These are phyloP conservation scores for Prolemur simus DNA, from an alignment of 2,113 vertebrate genomes.

Conservation along the genomic window DNA sequence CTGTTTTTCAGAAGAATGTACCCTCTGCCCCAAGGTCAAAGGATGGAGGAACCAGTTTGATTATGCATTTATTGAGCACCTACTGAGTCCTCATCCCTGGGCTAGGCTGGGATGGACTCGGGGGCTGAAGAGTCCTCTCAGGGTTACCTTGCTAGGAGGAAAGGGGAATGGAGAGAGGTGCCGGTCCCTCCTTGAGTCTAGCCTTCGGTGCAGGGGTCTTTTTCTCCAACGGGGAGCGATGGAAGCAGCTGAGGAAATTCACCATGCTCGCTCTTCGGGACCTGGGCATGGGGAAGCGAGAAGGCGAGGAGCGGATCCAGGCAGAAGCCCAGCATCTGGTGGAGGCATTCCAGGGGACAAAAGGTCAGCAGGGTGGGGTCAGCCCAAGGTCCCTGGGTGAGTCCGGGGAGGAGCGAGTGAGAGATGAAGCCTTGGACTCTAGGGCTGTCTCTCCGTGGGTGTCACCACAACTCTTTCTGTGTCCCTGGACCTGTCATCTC, in stretches of 20 bases:
- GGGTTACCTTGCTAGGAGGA: background rate
- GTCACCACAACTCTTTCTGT: background rate
- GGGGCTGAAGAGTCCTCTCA: background rate
- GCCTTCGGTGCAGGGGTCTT: conserved; percentile 57
- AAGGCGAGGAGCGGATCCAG: conserved; percentile 80
- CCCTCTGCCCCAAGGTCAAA: background rate
- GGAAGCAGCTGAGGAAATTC: conserved; percentile 77
- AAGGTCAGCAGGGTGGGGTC: conserved; percentile 75
- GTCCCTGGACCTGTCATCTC: background rate
- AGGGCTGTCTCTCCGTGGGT: background rate
- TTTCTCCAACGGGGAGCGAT: conserved; percentile 63
- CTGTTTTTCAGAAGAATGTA: background rate
- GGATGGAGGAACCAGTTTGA: background rate
- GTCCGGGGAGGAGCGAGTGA: rapidly evolving
- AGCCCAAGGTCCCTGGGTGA: too few species aligned
- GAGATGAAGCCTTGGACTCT: background rate
- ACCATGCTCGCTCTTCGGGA: conserved; percentile 73
- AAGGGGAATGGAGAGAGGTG: background rate
- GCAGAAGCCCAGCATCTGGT: conserved; percentile 77
- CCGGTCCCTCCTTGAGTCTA: background rate
- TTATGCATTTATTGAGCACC: background rate
- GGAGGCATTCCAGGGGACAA: conserved; percentile 65
- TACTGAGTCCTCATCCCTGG: background rate
- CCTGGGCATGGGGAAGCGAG: conserved; percentile 82
- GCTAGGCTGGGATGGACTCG: background rate